phyloP scores from a whole-genome alignment of 2,888 invertebrate genomes.

The Hypselothyrea guttata region DNA sequence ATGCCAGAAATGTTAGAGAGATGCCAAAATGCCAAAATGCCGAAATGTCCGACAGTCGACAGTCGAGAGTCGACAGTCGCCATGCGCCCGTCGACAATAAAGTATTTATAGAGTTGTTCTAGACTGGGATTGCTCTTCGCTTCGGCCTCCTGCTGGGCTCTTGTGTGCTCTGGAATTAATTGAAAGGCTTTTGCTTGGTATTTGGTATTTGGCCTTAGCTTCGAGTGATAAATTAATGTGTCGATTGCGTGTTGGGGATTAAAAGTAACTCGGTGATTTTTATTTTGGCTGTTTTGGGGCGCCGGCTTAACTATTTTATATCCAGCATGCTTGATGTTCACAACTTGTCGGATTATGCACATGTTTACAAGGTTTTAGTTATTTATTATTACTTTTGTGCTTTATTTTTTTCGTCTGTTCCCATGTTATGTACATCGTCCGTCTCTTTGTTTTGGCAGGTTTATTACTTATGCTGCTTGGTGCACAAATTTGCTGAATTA shows the following conservation, averaged over 20 bases:
- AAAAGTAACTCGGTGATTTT: slow-evolving; percentile 67
- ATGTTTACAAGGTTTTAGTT: slow-evolving; percentile 74
- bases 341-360: slow-evolving; percentile 63
- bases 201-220: slow-evolving; percentile 24
- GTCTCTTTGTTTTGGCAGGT: slow-evolving; percentile 54
- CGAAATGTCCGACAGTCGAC: slow-evolving; percentile 49
- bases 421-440: neutral
- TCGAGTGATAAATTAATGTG: slow-evolving; percentile 72
- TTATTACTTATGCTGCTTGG: slow-evolving; percentile 70
- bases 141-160: neutral
- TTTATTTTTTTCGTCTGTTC: slow-evolving; percentile 13
- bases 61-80: too few relatives aligned
- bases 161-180: slow-evolving; percentile 70
- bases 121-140: slow-evolving; percentile 5
- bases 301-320: too few relatives aligned
- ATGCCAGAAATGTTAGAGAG: slow-evolving; percentile 59
- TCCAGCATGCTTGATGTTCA: too few relatives aligned
- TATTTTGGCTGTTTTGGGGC: slow-evolving; percentile 26
- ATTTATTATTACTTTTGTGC: slow-evolving; percentile 65
- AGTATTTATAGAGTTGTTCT: slow-evolving; percentile 62
- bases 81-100: slow-evolving; percentile 62
- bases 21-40: slow-evolving; percentile 55
- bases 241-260: slow-evolving; percentile 74
- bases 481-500: slow-evolving; percentile 53
- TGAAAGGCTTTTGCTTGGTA: slow-evolving; percentile 65